These are phyloP conservation scores for Cephus rjabovi DNA, from an alignment of 2,888 invertebrate genomes.

Conservation along the genomic window DNA sequence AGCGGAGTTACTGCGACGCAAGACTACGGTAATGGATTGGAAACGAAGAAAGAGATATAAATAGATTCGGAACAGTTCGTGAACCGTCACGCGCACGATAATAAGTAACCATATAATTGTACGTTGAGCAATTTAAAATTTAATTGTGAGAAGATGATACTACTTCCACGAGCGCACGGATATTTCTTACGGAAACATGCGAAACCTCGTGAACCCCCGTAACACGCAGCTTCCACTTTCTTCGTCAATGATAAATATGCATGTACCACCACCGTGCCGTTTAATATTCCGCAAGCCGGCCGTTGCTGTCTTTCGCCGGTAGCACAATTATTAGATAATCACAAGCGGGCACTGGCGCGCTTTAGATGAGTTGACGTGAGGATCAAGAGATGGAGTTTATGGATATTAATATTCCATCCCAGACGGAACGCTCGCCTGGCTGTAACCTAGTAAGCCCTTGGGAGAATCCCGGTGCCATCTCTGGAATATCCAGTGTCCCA, in stretches of 20 bases:
- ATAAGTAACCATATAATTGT: not conserved
- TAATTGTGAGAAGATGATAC: not conserved
- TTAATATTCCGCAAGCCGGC: not conserved
- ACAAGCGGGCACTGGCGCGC: not conserved
- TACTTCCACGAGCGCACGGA: not conserved
- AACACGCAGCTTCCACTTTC: not conserved
- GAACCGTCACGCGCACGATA: not conserved
- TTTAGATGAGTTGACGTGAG: not conserved
- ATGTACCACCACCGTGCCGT: not conserved
- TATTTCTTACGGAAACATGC: not conserved
- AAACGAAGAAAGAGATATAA: not conserved
- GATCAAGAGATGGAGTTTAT: not conserved
- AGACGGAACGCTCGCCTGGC: not conserved
- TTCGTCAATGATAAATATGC: not conserved
- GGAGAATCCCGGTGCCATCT: slow-evolving; percentile 42
- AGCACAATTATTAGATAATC: not conserved
- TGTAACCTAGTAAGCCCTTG: not conserved
- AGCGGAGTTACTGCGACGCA: not conserved
- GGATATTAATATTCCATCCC: slow-evolving; percentile 41
- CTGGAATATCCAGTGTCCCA: slow-evolving; percentile 42
- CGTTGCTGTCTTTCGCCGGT: not conserved
- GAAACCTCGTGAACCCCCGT: not conserved
- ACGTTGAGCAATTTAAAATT: not conserved
- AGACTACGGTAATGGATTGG: not conserved
- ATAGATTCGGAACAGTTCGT: not conserved